Evolutionary conservation across 64 coral and sea anemone species (phyloP).

Genomic region (Acropora yongei): DNA sequence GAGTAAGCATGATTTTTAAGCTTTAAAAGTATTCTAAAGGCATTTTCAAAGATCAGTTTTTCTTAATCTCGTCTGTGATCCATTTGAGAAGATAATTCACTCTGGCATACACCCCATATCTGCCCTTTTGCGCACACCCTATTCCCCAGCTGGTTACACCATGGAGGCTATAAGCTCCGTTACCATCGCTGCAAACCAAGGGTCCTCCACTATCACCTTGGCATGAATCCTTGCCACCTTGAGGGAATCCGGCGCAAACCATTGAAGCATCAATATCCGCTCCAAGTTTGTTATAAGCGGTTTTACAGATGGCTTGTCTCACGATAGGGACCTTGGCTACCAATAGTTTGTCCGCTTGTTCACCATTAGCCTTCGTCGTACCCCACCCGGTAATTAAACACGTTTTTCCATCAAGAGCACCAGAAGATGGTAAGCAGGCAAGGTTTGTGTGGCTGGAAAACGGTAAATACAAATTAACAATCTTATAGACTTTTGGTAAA

Average conservation of each 20-base stretch:
- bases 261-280: conserved; percentile 13
- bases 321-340: conserved; percentile 74
- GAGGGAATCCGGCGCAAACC: conserved; percentile 27
- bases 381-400: conserved; percentile 74
- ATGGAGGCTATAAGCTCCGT: conserved; percentile 24
- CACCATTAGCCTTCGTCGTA: conserved; percentile 24
- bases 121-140: conserved; percentile 16
- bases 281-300: neutral
- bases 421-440: neutral
- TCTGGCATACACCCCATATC: conserved; percentile 66
- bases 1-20: neutral
- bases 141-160: conserved; percentile 59
- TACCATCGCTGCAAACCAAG: conserved; percentile 23
- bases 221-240: conserved; percentile 50
- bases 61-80: conserved; percentile 24
- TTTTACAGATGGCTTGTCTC: conserved; percentile 9
- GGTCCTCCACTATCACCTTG: conserved; percentile 70
- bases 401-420: neutral
- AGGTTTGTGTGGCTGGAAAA: conserved; percentile 4
- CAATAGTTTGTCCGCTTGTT: conserved; percentile 23
- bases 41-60: neutral
- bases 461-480: neutral
- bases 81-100: conserved; percentile 35
- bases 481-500: too few species aligned
- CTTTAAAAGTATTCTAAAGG: neutral